phyloP scores from a whole-genome alignment of 2,888 invertebrate genomes.

The Eubasilissa splendida region DNA sequence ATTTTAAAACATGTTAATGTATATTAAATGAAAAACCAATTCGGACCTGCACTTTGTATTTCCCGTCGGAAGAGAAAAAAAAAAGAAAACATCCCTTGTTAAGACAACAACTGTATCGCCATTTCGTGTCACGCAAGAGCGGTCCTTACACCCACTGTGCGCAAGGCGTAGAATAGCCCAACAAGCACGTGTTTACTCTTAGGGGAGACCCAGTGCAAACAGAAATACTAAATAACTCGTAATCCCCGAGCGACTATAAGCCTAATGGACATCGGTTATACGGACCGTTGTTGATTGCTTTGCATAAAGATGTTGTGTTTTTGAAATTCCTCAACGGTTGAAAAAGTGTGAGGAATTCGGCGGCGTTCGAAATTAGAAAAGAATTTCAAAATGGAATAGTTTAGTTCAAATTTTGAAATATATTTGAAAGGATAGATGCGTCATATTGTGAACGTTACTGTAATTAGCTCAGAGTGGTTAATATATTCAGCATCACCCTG shows the following conservation, averaged over 20 bases:
- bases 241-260: not conserved
- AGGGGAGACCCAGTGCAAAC: slow-evolving; percentile 10
- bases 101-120: slow-evolving; percentile 27
- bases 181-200: not conserved
- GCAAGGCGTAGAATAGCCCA: not conserved
- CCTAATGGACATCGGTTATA: not conserved
- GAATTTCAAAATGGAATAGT: no score
- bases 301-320: no score
- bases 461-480: no score
- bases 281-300: no score
- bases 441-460: no score
- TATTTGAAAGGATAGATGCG: no score
- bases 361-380: no score
- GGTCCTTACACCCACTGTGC: not conserved
- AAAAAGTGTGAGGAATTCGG: no score
- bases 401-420: no score
- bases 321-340: no score
- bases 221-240: slow-evolving; percentile 1
- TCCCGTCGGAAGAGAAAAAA: not conserved
- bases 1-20: no score
- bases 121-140: not conserved
- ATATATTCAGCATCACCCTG: no score
- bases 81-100: slow-evolving; percentile 14
- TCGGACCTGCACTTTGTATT: not conserved
- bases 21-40: not conserved